Percentiles rank a stretch among this genome's conserved stretches.
Conservation (phyloP, 2,888 invertebrate species). For the Rotaria macrura region DNA sequence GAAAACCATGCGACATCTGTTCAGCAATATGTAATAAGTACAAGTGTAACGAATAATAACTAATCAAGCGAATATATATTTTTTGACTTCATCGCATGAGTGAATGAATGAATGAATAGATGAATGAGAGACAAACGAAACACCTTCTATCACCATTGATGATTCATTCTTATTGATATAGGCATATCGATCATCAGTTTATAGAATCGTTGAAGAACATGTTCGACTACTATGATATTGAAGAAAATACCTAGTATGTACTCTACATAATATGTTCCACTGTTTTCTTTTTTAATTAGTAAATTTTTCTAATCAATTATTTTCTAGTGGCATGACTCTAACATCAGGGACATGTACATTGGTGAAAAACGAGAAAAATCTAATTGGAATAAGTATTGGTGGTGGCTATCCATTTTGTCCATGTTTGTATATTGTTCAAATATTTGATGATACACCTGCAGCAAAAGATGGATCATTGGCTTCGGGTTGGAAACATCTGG, state of each 20-base stretch:
- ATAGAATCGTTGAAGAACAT: neutral
- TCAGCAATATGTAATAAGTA: no score
- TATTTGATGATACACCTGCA: slow-evolving; percentile 93
- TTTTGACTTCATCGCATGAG: no score
- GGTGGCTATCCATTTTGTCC: slow-evolving; percentile 75
- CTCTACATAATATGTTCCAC: no score
- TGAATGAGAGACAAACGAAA: neutral
- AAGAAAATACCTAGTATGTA: slow-evolving; percentile 30
- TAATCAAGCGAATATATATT: no score
- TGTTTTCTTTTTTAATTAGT: no score
- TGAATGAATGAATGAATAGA: no score
- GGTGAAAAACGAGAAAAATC: slow-evolving; percentile 74
- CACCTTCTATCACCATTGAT: neutral
- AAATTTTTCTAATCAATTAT: slow-evolving; percentile 14
- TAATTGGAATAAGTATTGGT: slow-evolving; percentile 95
- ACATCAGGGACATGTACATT: slow-evolving; percentile 82
- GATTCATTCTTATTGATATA: neutral
- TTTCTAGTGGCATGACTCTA: slow-evolving; percentile 84
- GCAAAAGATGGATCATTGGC: slow-evolving; percentile 81
- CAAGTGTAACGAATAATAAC: no score
- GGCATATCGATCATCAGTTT: neutral
- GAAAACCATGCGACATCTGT: no score
- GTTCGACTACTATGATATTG: slow-evolving; percentile 29
- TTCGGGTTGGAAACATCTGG: slow-evolving; percentile 54
- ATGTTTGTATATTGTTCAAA: slow-evolving; percentile 92